Percentiles rank a stretch among this genome's conserved stretches.
These are phyloP conservation scores for Nomia melanderi DNA, from an alignment of 1,140 invertebrate species.

Conservation along the genomic window DNA sequence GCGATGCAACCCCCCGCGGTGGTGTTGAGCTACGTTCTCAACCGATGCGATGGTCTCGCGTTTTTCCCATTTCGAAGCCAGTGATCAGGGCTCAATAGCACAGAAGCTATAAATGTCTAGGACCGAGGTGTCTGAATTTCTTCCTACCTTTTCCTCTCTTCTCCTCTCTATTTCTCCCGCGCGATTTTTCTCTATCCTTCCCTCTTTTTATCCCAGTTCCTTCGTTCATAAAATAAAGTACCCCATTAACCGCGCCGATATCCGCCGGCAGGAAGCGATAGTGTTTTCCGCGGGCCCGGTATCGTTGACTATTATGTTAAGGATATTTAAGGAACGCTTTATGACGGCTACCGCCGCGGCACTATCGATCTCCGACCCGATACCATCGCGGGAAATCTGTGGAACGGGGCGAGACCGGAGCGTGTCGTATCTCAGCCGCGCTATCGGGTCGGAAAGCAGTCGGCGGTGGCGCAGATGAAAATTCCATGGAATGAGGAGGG, in stretches of 20 bases:
- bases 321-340: conserved; percentile 21
- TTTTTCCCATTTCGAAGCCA: conserved; percentile 4
- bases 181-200: no score
- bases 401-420: not conserved
- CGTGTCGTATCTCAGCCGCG: conserved; percentile 12
- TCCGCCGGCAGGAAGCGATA: conserved; percentile 13
- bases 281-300: conserved; percentile 24
- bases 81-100: conserved; percentile 44
- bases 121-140: no score
- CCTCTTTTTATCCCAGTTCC: no score
- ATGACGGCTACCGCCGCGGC: not conserved
- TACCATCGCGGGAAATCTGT: not conserved
- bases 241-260: conserved; percentile 49
- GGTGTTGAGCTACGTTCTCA: no score
- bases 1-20: not conserved
- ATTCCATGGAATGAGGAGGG: not conserved
- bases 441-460: not conserved
- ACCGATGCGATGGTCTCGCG: no score
- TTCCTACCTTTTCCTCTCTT: not conserved
- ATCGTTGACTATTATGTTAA: conserved; percentile 30
- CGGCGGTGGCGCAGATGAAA: not conserved
- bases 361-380: conserved; percentile 1
- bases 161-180: no score
- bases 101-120: conserved; percentile 47
- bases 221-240: conserved; percentile 38